Percentiles rank a stretch among this genome's conserved stretches.
Conservation (phyloP, 2,797 vertebrate genomes). For the Rhyacichthys aspro region DNA sequence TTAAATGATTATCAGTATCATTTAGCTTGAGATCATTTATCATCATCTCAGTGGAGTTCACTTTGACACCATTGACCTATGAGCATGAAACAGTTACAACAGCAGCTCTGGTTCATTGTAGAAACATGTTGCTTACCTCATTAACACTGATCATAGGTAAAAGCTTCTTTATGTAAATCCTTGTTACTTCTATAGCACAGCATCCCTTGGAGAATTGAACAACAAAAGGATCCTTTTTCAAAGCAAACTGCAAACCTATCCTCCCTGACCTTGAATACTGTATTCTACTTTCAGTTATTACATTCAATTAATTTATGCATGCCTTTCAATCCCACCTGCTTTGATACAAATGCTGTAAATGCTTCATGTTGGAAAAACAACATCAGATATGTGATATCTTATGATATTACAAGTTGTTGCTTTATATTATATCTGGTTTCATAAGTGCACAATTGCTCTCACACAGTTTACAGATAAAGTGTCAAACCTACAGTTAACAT, state of each 20-base stretch:
- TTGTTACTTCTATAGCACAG: background rate
- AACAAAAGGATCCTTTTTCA: slow-evolving; percentile 8
- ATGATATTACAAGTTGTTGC: background rate
- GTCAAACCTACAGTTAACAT: slow-evolving; percentile 30
- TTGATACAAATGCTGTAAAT: slow-evolving; percentile 6
- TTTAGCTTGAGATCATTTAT: no score
- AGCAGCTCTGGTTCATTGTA: no score
- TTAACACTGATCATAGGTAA: slow-evolving; percentile 12
- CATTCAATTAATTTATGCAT: slow-evolving; percentile 9
- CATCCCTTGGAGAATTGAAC: background rate
- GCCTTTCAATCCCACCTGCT: slow-evolving; percentile 8
- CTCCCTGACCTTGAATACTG: slow-evolving; percentile 11
- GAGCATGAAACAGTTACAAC: no score
- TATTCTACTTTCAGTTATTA: slow-evolving; percentile 21
- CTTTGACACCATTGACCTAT: no score
- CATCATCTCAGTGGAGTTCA: no score
- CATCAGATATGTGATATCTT: background rate
- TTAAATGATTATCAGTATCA: no score
- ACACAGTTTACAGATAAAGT: slow-evolving; percentile 32
- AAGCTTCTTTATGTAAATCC: slow-evolving; percentile 12
- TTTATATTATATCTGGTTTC: slow-evolving; percentile 6
- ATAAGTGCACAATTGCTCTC: background rate
- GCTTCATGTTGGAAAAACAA: background rate
- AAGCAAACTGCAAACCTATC: slow-evolving; percentile 8
- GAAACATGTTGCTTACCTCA: no score